Conservation (phyloP, 1,140 invertebrate genomes). For the Psix sp. region DNA sequence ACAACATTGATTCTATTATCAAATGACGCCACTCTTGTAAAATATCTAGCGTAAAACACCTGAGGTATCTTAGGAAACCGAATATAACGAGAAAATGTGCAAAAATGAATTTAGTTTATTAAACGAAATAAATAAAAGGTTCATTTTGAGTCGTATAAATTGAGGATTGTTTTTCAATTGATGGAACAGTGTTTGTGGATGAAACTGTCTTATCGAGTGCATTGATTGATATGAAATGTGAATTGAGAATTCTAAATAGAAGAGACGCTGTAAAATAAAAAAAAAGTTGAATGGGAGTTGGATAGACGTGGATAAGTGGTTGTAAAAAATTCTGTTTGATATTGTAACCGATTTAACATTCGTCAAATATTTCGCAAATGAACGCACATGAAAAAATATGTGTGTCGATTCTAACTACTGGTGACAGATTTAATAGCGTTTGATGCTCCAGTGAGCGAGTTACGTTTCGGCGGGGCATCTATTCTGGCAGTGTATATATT, state of each 20-base stretch:
- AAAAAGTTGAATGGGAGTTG: too few species aligned
- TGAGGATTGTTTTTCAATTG: too few species aligned
- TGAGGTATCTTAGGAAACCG: conserved; percentile 25
- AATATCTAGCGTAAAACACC: conserved; percentile 32
- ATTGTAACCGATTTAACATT: conserved; percentile 12
- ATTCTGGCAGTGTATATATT: conserved; percentile 61
- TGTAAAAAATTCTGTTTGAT: conserved; percentile 4
- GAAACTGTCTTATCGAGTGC: too few species aligned
- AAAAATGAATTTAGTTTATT: too few species aligned
- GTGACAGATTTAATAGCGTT: conserved; percentile 56
- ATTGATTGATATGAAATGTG: too few species aligned
- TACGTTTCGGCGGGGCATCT: conserved; percentile 38
- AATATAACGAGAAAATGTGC: too few species aligned
- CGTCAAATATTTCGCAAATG: conserved; percentile 43
- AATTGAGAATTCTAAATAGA: too few species aligned
- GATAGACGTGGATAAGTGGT: conserved; percentile 6
- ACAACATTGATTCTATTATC: conserved; percentile 52
- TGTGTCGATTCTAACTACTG: conserved; percentile 45
- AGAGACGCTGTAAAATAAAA: too few species aligned
- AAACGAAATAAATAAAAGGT: too few species aligned
- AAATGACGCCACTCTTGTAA: conserved; percentile 50
- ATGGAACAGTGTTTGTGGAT: too few species aligned
- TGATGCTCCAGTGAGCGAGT: conserved; percentile 31
- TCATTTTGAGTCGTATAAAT: too few species aligned
- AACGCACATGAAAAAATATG: conserved; percentile 34